A percentile compares a stretch with the other conserved stretches of the same genome.
Evolutionary conservation across 1,140 invertebrate species (phyloP).

Genomic region (Eupristina koningsbergeri): DNA sequence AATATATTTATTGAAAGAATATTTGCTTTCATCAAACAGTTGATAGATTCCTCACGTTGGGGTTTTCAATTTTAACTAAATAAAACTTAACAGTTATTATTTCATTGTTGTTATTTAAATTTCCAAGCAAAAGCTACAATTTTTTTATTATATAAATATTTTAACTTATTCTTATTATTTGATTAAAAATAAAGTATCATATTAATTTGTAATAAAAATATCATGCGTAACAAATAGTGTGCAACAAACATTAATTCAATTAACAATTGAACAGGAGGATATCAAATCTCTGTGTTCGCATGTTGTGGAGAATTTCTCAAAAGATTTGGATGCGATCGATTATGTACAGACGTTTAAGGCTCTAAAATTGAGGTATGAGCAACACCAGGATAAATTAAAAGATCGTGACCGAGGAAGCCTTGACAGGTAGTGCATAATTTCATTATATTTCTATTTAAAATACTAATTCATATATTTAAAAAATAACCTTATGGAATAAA

Average conservation of each 20-base stretch:
- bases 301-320: conserved; percentile 95
- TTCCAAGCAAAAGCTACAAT: background rate
- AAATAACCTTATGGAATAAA: too few relatives aligned
- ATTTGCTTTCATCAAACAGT: too few relatives aligned
- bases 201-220: too few relatives aligned
- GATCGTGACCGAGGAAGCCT: conserved; percentile 85
- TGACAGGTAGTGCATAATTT: conserved; percentile 76
- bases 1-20: background rate
- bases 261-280: conserved; percentile 82
- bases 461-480: background rate
- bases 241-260: too few relatives aligned
- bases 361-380: conserved; percentile 92
- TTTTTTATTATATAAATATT: background rate
- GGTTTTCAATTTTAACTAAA: background rate
- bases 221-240: too few relatives aligned
- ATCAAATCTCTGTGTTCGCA: conserved; percentile 95
- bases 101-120: background rate
- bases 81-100: background rate
- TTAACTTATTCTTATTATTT: background rate
- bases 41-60: too few relatives aligned
- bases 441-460: background rate
- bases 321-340: conserved; percentile 92
- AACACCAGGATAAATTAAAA: conserved; percentile 92
- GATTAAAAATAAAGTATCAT: too few relatives aligned
- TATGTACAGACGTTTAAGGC: conserved; percentile 98